Base-by-base conservation (phyloP, 2,888 invertebrate species). In the Incurvaria masculella region DNA sequence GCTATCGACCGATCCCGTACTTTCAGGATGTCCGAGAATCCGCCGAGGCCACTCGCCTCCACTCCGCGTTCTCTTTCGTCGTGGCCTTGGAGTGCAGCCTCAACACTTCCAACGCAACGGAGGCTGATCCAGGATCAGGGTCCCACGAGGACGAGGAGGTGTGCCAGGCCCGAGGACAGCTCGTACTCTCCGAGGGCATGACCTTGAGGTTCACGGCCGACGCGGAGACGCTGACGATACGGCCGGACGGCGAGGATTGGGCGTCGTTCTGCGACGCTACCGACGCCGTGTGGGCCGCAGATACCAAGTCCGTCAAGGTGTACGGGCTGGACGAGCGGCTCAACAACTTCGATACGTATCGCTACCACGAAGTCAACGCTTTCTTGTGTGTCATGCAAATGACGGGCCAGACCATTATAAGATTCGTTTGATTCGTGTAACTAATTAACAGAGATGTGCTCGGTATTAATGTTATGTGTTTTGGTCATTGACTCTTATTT, bases 261-360 rank as follows among this genome's bases (percentile, higher is more conserved):
- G 52, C 50, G 14, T 42, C 59, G 2, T 51, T 71, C 2, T 76
- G 78, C 51, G 53, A 61, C 26, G 27, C 26, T 1, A 47, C 17
- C 10, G 41, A 52, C 46, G 56, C 60, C 18, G 42, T 56, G 18
- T 69, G 66, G 61, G 55, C 64, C 1, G 58, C 57, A 14, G 50
- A 42, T 2, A 56, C 79, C 1, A 54, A 51, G 38, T 60, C 65
- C 49, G 53, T 78, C 5, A 62, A 57, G 18, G 57, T 79, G 4
- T 79, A 69, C 47, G 79, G 79, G 4, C 60, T 80, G 4, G 58
- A 64, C 23, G 58, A 62, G 5, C 57, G 61, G 41, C 44, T 64
- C 8, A 78, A 79, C 50, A 76, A 78, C 56, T 83, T 62, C 44
- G 78, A 78, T 53, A 53, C 69, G 43, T 56, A 63, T 46, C 66